phyloP scores from a whole-genome alignment of 2,113 vertebrate genomes.

The Rhodinocichla rosea region DNA sequence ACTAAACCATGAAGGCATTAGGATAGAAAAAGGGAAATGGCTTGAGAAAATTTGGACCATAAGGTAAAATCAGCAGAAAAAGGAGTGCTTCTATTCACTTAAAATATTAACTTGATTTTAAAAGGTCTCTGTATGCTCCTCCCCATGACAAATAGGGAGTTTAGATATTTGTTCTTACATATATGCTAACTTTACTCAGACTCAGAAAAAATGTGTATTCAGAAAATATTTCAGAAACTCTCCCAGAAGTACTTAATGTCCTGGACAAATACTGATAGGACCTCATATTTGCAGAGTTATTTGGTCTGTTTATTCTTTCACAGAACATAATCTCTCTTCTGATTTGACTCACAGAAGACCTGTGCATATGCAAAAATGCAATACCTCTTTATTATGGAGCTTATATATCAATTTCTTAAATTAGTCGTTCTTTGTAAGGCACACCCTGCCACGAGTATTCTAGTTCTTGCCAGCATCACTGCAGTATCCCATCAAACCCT shows the following conservation, averaged over 20 bases:
- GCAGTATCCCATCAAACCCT: not conserved
- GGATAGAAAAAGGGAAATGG: not conserved
- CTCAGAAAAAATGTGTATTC: not conserved
- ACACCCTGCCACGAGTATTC: accelerated
- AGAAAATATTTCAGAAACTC: not conserved
- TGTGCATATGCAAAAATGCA: not conserved
- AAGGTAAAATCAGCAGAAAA: not conserved
- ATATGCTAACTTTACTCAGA: not conserved
- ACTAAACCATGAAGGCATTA: not conserved
- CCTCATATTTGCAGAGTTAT: not conserved
- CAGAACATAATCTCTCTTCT: not conserved
- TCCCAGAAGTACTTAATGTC: not conserved
- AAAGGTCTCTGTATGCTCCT: not conserved
- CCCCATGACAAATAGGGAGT: not conserved
- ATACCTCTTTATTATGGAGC: not conserved
- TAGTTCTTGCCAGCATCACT: not conserved
- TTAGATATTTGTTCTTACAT: not conserved
- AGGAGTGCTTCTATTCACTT: not conserved
- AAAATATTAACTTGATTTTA: not conserved
- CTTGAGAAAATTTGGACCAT: not conserved
- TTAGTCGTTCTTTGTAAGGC: not conserved
- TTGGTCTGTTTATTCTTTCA: not conserved
- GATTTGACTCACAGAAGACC: not conserved
- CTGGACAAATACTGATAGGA: not conserved
- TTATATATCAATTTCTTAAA: not conserved